A percentile compares a stretch with the other conserved stretches of the same genome.
Conservation (phyloP, 2,888 invertebrate species). For the Tipula lateralis region DNA sequence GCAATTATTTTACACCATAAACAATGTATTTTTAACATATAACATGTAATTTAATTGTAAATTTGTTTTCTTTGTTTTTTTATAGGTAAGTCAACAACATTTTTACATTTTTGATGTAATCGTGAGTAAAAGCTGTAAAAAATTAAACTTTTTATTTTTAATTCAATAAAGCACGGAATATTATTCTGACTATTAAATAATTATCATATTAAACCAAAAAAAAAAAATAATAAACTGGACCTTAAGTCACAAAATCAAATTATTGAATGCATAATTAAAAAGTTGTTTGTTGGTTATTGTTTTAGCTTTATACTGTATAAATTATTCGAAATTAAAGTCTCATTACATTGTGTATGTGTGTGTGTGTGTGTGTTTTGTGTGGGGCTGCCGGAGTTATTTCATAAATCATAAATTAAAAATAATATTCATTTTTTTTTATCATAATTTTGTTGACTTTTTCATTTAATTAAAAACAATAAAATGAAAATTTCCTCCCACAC, state of each 20-base stretch:
- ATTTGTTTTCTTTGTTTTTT: not conserved
- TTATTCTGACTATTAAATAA: not conserved
- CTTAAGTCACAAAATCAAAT: not conserved
- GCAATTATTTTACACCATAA: too few relatives aligned
- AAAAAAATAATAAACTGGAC: not conserved
- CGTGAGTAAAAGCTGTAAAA: conserved; percentile 11
- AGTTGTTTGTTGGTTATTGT: not conserved
- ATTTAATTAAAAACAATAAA: not conserved
- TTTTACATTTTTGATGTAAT: not conserved
- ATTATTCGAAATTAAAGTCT: conserved; percentile 6
- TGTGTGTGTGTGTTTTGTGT: not conserved
- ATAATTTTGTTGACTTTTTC: not conserved
- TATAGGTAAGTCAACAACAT: not conserved
- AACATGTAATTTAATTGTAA: not conserved
- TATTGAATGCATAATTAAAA: not conserved
- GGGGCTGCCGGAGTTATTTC: too few relatives aligned
- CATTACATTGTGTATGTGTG: not conserved
- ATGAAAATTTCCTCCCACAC: not conserved
- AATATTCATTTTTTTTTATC: not conserved
- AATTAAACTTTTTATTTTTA: not conserved
- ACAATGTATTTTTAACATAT: not conserved
- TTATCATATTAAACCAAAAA: not conserved
- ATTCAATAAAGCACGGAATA: not conserved
- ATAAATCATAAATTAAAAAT: not conserved
- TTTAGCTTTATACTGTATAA: not conserved